Base-by-base conservation (phyloP, 2,888 invertebrate species). In the Mimas tiliae region DNA sequence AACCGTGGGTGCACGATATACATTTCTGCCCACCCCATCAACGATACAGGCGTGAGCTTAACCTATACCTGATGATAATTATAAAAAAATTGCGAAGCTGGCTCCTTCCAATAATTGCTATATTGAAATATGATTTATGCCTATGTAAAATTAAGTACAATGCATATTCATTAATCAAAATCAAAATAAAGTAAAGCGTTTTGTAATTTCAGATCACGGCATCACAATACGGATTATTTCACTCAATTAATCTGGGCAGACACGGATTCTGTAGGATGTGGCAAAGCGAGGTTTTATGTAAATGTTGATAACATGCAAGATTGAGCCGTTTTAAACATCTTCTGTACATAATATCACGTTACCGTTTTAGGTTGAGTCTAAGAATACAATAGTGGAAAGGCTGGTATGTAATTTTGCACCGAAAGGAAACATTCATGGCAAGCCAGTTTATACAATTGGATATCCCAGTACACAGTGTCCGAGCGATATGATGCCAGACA, bases 161-260 rank as follows among this genome's bases (percentile, higher is more conserved):
- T 27, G 27, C 27, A 8, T 55, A 12, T 34, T 8, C 8, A 6
- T 42, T 19, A 9, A 45, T 9, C 11, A 45, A 2, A 21, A 45
- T 27, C 6, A 21, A 12, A 45, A 16, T 58, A 42, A 53, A 53
- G 11, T n/a, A 45, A 48, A 42, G 16, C 11, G 58, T 67, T 68
- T 63, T 66, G 64, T 48, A 27, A 27, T 86, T 82, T 66, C 80
- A 89, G 89, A 67, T 79, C 87, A 12, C 72, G 65, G 27, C 83
- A 87, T 67, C 69, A 69, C 47, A 81, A 77, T 64, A 81, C 87
- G 27, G 82, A 80, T 72, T 80, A 87, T 72, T 91, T 93, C 65
- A 91, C 91, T 12, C 93, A 93, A 78, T 76, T 93, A 72, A 87
- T 93, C 70, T 93, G 93, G 93, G 91, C 90, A 11, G 84, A 88